Evolutionary conservation across 1,140 invertebrate genomes (phyloP).

Genomic region (Chelonus insularis): DNA sequence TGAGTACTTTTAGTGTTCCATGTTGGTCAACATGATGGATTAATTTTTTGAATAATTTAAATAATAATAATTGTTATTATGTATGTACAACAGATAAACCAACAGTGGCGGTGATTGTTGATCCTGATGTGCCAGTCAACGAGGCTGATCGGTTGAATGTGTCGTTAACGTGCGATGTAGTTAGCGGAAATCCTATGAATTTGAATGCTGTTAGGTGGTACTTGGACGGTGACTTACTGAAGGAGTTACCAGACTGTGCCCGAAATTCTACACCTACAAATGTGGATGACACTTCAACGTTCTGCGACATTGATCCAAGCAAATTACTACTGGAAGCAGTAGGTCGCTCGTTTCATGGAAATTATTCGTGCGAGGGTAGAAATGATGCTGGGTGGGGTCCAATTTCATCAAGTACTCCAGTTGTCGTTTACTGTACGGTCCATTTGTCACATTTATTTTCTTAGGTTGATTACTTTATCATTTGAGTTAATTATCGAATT

Average conservation of each 20-base stretch:
- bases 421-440: conserved; percentile 77
- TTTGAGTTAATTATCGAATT: neutral
- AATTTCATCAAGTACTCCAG: conserved; percentile 71
- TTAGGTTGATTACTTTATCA: neutral
- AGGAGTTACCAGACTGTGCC: conserved; percentile 82
- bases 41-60: too few species aligned
- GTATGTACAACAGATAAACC: conserved; percentile 80
- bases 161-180: conserved; percentile 78
- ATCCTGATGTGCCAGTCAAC: conserved; percentile 73
- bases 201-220: conserved; percentile 79
- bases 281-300: conserved; percentile 53
- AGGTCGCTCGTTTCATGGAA: conserved; percentile 83
- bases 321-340: conserved; percentile 81
- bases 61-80: neutral
- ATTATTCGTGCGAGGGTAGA: conserved; percentile 86
- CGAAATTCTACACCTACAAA: conserved; percentile 55
- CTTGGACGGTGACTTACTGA: conserved; percentile 77
- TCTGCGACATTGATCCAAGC: conserved; percentile 83
- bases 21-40: too few species aligned
- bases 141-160: conserved; percentile 81
- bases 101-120: conserved; percentile 75
- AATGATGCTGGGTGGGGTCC: conserved; percentile 85
- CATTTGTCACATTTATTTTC: neutral
- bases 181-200: conserved; percentile 68
- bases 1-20: conserved; percentile 59